These are phyloP conservation scores for Andrena haemorrhoa DNA, from an alignment of 2,888 invertebrate genomes.

Conservation along the genomic window DNA sequence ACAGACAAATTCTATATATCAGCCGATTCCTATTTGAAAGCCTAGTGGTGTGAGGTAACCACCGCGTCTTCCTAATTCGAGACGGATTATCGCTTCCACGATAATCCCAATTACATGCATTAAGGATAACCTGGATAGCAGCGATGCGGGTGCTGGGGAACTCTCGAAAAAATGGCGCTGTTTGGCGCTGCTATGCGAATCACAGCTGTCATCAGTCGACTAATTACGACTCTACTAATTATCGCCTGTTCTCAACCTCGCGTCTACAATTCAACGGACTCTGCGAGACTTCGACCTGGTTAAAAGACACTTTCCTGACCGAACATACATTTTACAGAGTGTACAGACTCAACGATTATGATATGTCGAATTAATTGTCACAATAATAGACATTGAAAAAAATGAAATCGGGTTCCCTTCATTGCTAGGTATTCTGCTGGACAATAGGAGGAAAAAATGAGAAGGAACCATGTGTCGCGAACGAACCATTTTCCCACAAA, in stretches of 20 bases:
- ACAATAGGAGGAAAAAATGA: too few relatives aligned
- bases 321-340: too few relatives aligned
- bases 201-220: constrained; percentile 24
- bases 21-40: background rate
- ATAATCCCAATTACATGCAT: constrained; percentile 2
- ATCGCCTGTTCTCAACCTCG: constrained; percentile 51
- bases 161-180: background rate
- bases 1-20: background rate
- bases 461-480: too few relatives aligned
- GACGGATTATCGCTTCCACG: background rate
- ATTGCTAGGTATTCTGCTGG: too few relatives aligned
- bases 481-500: too few relatives aligned
- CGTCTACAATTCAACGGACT: constrained; percentile 45
- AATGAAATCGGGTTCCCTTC: too few relatives aligned
- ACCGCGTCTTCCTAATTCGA: constrained; percentile 3
- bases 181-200: constrained; percentile 17
- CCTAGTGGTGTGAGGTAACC: background rate
- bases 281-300: background rate
- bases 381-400: too few relatives aligned
- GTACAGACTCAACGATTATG: too few relatives aligned
- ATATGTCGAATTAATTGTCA: too few relatives aligned
- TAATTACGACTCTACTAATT: constrained; percentile 52
- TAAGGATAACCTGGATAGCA: background rate
- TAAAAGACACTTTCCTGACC: background rate
- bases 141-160: background rate